phyloP scores from a whole-genome alignment of 1,140 invertebrate genomes.

The Rhagoletis zephyria region DNA sequence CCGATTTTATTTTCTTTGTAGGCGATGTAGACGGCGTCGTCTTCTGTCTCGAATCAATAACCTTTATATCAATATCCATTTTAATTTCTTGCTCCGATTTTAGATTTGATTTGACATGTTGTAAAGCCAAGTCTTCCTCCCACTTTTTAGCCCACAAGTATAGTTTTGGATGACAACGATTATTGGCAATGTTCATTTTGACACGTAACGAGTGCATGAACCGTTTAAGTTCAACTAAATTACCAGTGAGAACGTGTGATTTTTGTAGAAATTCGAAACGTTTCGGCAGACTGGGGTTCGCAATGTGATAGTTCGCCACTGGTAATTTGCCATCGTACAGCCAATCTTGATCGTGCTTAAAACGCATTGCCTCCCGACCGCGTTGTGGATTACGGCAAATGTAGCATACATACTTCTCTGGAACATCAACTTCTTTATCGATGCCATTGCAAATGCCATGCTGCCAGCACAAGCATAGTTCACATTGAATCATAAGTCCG shows the following conservation, averaged over 20 bases:
- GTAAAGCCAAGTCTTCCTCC: slow-evolving; percentile 74
- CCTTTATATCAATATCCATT: slow-evolving; percentile 45
- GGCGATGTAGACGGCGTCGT: slow-evolving; percentile 49
- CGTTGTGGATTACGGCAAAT: slow-evolving; percentile 86
- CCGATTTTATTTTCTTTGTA: slow-evolving; percentile 63
- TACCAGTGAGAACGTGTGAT: slow-evolving; percentile 82
- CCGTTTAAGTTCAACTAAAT: slow-evolving; percentile 79
- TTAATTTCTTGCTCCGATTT: slow-evolving; percentile 56
- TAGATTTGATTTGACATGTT: slow-evolving; percentile 26
- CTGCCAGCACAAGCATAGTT: slow-evolving; percentile 94
- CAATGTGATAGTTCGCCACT: slow-evolving; percentile 74
- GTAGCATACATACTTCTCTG: slow-evolving; percentile 91
- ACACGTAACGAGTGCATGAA: slow-evolving; percentile 82
- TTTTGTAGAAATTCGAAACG: slow-evolving; percentile 77
- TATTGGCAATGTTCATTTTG: slow-evolving; percentile 84
- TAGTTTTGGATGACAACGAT: slow-evolving; percentile 86
- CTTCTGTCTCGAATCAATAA: slow-evolving; percentile 13
- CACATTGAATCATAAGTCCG: slow-evolving; percentile 95
- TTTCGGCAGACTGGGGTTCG: slow-evolving; percentile 69
- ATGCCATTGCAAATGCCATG: slow-evolving; percentile 91
- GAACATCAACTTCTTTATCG: slow-evolving; percentile 84
- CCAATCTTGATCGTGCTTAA: slow-evolving; percentile 90
- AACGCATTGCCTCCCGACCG: slow-evolving; percentile 81
- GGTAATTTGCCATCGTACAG: slow-evolving; percentile 86
- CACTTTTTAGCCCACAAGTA: slow-evolving; percentile 90